Percentiles rank a stretch among this genome's conserved stretches.
Conservation (phyloP, 2,113 vertebrate genomes). For the Chelonoidis abingdonii region DNA sequence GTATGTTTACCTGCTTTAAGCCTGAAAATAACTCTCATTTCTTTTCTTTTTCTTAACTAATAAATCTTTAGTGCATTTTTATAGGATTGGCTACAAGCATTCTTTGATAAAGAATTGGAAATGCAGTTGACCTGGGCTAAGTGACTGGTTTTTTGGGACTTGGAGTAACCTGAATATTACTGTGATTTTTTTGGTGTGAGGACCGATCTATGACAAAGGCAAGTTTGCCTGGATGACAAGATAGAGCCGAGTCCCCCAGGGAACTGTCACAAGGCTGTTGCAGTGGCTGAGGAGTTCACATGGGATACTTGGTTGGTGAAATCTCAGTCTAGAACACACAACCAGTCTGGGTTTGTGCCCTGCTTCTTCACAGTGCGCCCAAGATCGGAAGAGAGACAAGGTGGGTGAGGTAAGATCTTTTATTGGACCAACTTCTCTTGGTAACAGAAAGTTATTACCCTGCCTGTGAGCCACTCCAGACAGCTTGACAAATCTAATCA, state of each 20-base stretch:
- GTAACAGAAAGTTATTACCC: neutral
- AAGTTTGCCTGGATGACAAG: no score
- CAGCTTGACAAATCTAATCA: neutral
- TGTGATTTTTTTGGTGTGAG: no score
- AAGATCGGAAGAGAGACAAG: neutral
- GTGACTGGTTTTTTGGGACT: no score
- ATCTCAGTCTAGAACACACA: neutral
- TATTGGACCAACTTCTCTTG: neutral
- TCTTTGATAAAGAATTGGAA: neutral
- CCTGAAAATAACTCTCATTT: neutral
- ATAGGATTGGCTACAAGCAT: neutral
- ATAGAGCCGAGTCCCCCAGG: no score
- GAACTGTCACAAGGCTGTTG: no score
- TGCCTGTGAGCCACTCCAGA: no score
- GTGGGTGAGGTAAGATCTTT: neutral
- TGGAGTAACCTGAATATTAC: no score
- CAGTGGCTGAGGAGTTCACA: no score
- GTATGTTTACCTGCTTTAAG: neutral
- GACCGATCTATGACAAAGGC: no score
- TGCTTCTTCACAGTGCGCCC: neutral
- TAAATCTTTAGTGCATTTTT: neutral
- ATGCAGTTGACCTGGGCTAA: neutral
- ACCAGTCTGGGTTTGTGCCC: neutral
- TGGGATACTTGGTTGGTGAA: no score
- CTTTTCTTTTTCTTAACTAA: neutral